Evolutionary conservation across 2,113 vertebrate species (phyloP), one percentile per base, ranked within the genome.

Genomic region (Xiphophorus maculatus): DNA sequence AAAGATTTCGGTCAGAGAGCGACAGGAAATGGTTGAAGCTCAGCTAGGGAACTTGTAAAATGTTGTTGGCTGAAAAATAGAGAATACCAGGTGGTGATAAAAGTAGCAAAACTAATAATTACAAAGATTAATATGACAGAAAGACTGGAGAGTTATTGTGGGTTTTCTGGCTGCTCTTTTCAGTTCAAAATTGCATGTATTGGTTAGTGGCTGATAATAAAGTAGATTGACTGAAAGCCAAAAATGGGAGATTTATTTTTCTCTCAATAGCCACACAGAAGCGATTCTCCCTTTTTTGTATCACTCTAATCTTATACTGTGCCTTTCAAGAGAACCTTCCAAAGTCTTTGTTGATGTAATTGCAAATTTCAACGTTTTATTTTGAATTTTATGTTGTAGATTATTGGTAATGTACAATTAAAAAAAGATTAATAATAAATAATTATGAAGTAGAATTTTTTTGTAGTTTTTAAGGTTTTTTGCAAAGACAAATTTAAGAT

Each of bases 231-330:
- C 35, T 73, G 82, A 51, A 25, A 81, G 74, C 74, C 83, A 79
- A 82, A 68, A 74, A 68, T 71, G 86, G 76, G 80, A 72, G 73
- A 58, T 75, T n/a, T 32, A 8, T 60, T 84, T 89, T 87, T 86
- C 79, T 90, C 69, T 84, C 71, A 64, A 28, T 58, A 62, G 22
- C 75, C 79, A 83, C 83, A 87, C 79, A 86, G 81, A 74, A 86
- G 77, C 89, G 86, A 88, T 85, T 79, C 80, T 89, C 80, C 76
- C 79, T 68, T 74, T 85, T 87, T 77, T 58, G 25, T 3, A 58
- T 48, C 17, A 48, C 44, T 48, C 17, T 19, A 48, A 48, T 19
- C 44, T 19, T 48, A 48, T 48, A 19, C 17, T 19, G 14, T 19
- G 44, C 17, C 44, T 48, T 19, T 17, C 44, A 48, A 48, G 5